These are phyloP conservation scores for Cataglyphis hispanica DNA, from an alignment of 1,140 invertebrate species.

Conservation along the genomic window DNA sequence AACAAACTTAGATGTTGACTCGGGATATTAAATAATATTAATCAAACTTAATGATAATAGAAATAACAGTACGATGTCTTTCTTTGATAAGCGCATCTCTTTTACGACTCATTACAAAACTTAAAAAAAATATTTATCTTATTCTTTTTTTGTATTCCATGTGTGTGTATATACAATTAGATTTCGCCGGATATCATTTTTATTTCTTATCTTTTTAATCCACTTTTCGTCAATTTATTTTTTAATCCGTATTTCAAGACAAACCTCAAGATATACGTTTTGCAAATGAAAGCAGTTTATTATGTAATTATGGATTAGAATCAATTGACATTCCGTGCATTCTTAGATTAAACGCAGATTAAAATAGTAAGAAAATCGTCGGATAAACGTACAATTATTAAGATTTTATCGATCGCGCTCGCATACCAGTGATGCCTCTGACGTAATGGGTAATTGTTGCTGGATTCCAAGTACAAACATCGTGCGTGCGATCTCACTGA, in stretches of 20 bases:
- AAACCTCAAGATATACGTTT: neutral
- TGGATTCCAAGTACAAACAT: slow-evolving; percentile 39
- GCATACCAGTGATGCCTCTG: slow-evolving; percentile 9
- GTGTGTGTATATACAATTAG: neutral
- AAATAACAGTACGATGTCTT: neutral
- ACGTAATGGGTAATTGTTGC: slow-evolving; percentile 39
- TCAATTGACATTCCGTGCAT: slow-evolving; percentile 23
- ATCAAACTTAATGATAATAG: neutral
- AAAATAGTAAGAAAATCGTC: neutral
- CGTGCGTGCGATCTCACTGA: slow-evolving; percentile 1
- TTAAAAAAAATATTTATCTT: slow-evolving; percentile 1
- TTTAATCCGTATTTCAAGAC: neutral
- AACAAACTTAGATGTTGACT: neutral
- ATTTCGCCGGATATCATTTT: neutral
- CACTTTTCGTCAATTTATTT: neutral
- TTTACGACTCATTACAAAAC: neutral
- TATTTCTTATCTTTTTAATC: neutral
- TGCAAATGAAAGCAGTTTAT: neutral
- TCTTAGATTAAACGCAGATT: neutral
- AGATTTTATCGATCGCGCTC: slow-evolving; percentile 40
- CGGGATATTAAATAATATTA: neutral
- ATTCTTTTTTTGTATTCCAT: neutral
- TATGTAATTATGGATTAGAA: slow-evolving; percentile 11
- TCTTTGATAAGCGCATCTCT: neutral
- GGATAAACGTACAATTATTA: neutral